Conservation (phyloP, 2,113 vertebrate species). For the Syngnathoides biaculeatus region DNA sequence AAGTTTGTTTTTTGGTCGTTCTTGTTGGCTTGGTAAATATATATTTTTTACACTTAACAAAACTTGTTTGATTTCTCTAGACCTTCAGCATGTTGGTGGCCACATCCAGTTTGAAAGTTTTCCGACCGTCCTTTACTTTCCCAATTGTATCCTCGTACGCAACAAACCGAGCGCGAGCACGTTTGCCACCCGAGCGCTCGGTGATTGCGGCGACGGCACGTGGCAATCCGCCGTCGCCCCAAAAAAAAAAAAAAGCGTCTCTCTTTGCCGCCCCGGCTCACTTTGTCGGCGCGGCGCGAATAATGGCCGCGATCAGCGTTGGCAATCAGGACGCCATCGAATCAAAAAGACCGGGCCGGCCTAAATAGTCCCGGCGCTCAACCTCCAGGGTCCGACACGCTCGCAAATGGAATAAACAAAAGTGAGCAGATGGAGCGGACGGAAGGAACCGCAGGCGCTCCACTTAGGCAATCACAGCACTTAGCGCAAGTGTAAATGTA, state of each 20-base stretch:
- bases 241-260: slow-evolving; percentile 36
- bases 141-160: background rate
- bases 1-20: too few relatives aligned
- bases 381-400: slow-evolving; percentile 58
- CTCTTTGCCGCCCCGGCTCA: slow-evolving; percentile 47
- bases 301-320: slow-evolving; percentile 59
- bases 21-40: too few relatives aligned
- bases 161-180: background rate
- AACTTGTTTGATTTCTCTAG: too few relatives aligned
- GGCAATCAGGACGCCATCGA: slow-evolving; percentile 61
- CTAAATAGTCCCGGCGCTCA: slow-evolving; percentile 65
- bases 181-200: background rate
- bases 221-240: slow-evolving; percentile 37
- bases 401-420: slow-evolving; percentile 66
- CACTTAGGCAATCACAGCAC: slow-evolving; percentile 74
- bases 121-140: too few relatives aligned
- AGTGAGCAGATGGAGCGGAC: slow-evolving; percentile 36
- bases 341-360: slow-evolving; percentile 31
- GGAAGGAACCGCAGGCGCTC: slow-evolving; percentile 55
- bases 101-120: too few relatives aligned
- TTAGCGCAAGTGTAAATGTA: slow-evolving; percentile 52
- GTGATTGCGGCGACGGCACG: slow-evolving; percentile 46
- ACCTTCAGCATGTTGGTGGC: background rate
- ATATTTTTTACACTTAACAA: too few relatives aligned
- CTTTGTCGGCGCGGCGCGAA: slow-evolving; percentile 57